A percentile compares a stretch with the other conserved stretches of the same genome.
Evolutionary conservation across 2,113 vertebrate genomes (phyloP).

Genomic region (Lasiurus cinereus): DNA sequence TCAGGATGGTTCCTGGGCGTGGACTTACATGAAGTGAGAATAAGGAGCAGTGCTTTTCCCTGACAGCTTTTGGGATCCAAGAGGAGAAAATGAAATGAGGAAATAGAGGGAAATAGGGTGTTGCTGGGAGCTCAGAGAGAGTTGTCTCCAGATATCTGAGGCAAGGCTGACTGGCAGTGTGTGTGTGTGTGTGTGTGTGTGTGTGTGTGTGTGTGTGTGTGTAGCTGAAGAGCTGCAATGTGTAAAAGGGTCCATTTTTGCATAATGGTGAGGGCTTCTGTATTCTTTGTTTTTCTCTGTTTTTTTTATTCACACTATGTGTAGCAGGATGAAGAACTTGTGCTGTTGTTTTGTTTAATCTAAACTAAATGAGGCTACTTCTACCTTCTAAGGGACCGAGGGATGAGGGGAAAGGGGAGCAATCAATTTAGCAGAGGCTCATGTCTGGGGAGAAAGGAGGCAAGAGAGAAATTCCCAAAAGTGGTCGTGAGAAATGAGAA

Average conservation of each 20-base stretch:
- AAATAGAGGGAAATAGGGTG: background rate
- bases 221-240: background rate
- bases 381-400: background rate
- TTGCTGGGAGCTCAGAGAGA: background rate
- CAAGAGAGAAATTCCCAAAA: background rate
- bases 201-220: background rate
- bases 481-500: background rate
- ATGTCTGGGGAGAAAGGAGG: background rate
- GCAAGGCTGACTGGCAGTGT: background rate
- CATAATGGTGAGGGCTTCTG: background rate
- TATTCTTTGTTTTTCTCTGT: background rate
- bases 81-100: background rate
- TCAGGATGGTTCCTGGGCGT: background rate
- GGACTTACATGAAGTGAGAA: background rate
- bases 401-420: background rate
- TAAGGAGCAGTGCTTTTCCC: background rate
- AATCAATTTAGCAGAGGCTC: background rate
- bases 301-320: background rate
- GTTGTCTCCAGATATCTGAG: background rate
- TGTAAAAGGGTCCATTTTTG: background rate
- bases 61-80: conserved; percentile 11
- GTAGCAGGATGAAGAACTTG: background rate
- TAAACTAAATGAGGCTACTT: background rate
- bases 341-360: background rate
- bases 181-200: no score